These are phyloP conservation scores for Thera obeliscata DNA, from an alignment of 2,888 invertebrate genomes.

Conservation along the genomic window DNA sequence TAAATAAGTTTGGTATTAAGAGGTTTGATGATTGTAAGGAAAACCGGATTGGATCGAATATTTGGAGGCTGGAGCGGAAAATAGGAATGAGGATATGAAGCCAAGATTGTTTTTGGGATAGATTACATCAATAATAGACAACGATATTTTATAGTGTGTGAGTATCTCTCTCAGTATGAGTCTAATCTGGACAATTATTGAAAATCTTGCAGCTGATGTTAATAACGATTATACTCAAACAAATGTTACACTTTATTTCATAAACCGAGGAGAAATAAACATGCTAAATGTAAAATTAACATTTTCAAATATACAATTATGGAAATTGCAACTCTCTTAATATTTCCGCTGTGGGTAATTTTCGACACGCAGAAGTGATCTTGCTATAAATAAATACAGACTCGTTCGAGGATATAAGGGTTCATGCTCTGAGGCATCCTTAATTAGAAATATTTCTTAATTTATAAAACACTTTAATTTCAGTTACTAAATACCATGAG, in stretches of 20 bases:
- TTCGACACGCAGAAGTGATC: slow-evolving; percentile 73
- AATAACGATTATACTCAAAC: no score
- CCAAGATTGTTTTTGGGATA: not conserved
- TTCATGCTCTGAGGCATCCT: not conserved
- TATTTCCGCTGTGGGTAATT: slow-evolving; percentile 65
- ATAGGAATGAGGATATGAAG: slow-evolving; percentile 7
- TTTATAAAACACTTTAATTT: no score
- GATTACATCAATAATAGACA: not conserved
- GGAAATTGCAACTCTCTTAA: slow-evolving; percentile 54
- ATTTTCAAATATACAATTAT: slow-evolving; percentile 55
- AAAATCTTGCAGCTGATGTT: no score
- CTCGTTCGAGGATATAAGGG: not conserved
- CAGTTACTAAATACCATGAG: no score
- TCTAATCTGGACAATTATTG: no score
- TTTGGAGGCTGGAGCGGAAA: slow-evolving; percentile 11
- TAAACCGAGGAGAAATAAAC: slow-evolving; percentile 40
- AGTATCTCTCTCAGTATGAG: no score
- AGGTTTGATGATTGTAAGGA: slow-evolving; percentile 34
- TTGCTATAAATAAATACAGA: slow-evolving; percentile 49
- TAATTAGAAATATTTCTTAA: not conserved
- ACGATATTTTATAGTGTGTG: no score
- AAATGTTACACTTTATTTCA: not conserved
- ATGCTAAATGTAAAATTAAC: slow-evolving; percentile 48
- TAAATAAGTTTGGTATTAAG: slow-evolving; percentile 39
- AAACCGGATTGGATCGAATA: slow-evolving; percentile 11